Base-by-base conservation (phyloP, 2,888 invertebrate species). In the Melangyna quadrimaculata region DNA sequence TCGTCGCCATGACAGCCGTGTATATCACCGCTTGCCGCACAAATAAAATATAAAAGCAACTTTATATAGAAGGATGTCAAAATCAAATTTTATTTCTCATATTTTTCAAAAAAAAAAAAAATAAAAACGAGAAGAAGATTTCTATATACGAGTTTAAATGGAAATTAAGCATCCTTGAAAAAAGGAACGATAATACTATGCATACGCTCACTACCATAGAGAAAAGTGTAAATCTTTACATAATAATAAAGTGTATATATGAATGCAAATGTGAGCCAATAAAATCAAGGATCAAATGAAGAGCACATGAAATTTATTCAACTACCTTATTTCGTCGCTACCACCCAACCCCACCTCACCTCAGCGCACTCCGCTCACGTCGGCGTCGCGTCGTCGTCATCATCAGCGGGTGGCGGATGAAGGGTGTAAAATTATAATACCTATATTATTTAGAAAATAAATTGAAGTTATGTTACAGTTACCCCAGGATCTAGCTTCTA, bases 251-350 rank as follows among this genome's bases (percentile, higher is more conserved):
- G 83, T 70, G 74, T 73, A 63, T 73, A 63, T 51, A 51, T 74
- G 74, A 74, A 83, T 83, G 83, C 83, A 83, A 78, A 83, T 74
- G 73, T 74, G 70, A 74, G 74, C 83, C 78, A 83, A 83, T 83
- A 83, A 83, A 83, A 78, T 74, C 73, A 74, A 78, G 83, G 78
- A 83, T 83, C 78, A 83, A 79, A 78, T 79, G 83, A 79, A 83
- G 83, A 83, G 83, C 83, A 70, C 79, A 83, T 83, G 79, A 83
- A 83, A 83, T 83, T 79, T 83, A 83, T 83, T 83, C 74, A 29
- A 74, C 57, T 51, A 69, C 43, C 51, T 48, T 17, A 70, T 45
- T 0, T 3, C 10, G 19, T 1, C 14, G 32, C 65, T 5, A 0
- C 37, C 14, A 6, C 7, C 9, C 12, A 19, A 10, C 3, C 2